Base-by-base conservation (phyloP, 2,888 invertebrate genomes). In the Orthosia gothica region DNA sequence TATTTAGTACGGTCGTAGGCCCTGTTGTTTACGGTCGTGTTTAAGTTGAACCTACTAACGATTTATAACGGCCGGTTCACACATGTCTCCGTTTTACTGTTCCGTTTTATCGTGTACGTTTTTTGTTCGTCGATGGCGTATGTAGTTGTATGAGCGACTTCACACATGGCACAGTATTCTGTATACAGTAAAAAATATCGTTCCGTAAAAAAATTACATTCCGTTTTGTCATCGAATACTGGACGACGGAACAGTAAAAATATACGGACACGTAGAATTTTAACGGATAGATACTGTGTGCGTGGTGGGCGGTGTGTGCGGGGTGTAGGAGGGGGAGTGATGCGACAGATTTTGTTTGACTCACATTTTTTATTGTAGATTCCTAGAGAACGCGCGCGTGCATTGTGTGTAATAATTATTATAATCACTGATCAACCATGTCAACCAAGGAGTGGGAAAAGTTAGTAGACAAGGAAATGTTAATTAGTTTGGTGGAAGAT, bases 11-110 rank as follows among this genome's bases (percentile, higher is more conserved):
- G n/a, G n/a, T n/a, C n/a, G n/a, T n/a, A n/a, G n/a, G n/a, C n/a
- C n/a, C n/a, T n/a, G n/a, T n/a, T n/a, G n/a, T n/a, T n/a, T n/a
- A n/a, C n/a, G n/a, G n/a, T n/a, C n/a, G n/a, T n/a, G n/a, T n/a
- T n/a, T n/a, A n/a, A n/a, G n/a, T n/a, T n/a, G n/a, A n/a, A n/a
- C n/a, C n/a, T n/a, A n/a, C n/a, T n/a, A n/a, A n/a, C n/a, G n/a
- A n/a, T n/a, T n/a, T n/a, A n/a, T 74, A 69, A 50, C 54, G 85
- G 78, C 52, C 18, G 18, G 58, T 58, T 58, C 18, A 58, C 32
- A 58, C 32, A 18, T 58, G 32, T 32, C 58, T 58, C 32, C 58
- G 32, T 58, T 58, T 58, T 58, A 58, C 15, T 18, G 32, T 7
- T 57, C 57, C 57, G 57, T 57, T 57, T 57, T 57, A 57, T 57